Percentiles rank a stretch among this genome's conserved stretches.
Conservation (phyloP, 2,113 vertebrate genomes). For the Trogon surrucura region DNA sequence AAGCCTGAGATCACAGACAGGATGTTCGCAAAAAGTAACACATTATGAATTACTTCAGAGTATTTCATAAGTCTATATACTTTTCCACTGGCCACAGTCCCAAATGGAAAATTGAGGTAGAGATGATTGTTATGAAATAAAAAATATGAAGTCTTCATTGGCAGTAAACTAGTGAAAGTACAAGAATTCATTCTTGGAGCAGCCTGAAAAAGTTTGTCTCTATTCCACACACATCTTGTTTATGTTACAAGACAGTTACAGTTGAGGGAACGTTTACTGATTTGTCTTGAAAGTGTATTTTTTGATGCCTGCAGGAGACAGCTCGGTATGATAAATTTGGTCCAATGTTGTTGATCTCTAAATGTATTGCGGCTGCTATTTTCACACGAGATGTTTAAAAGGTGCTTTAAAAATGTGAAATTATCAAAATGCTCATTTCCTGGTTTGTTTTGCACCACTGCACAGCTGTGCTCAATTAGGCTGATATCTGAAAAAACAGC, state of each 20-base stretch:
- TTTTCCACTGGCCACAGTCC: slow-evolving; percentile 56
- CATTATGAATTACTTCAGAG: slow-evolving; percentile 40
- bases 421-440: slow-evolving; percentile 74
- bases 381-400: slow-evolving; percentile 52
- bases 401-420: slow-evolving; percentile 71
- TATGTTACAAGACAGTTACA: slow-evolving; percentile 38
- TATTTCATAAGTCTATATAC: neutral
- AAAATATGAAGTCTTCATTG: slow-evolving; percentile 25
- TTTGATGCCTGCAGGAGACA: slow-evolving; percentile 46
- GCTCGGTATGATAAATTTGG: slow-evolving; percentile 41
- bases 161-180: slow-evolving; percentile 13
- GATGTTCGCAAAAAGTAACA: slow-evolving; percentile 20
- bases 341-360: slow-evolving; percentile 23
- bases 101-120: slow-evolving; percentile 38
- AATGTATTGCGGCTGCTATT: slow-evolving; percentile 57
- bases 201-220: slow-evolving; percentile 16
- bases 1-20: slow-evolving; percentile 18
- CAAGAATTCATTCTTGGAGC: neutral
- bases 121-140: slow-evolving; percentile 40
- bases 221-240: slow-evolving; percentile 21
- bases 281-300: slow-evolving; percentile 43
- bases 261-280: neutral
- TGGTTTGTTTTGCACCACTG: slow-evolving; percentile 45
- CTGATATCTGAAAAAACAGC: slow-evolving; percentile 60
- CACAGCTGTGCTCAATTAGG: slow-evolving; percentile 77